These are phyloP conservation scores for Huso huso DNA, from an alignment of 2,797 vertebrate genomes.

Conservation along the genomic window DNA sequence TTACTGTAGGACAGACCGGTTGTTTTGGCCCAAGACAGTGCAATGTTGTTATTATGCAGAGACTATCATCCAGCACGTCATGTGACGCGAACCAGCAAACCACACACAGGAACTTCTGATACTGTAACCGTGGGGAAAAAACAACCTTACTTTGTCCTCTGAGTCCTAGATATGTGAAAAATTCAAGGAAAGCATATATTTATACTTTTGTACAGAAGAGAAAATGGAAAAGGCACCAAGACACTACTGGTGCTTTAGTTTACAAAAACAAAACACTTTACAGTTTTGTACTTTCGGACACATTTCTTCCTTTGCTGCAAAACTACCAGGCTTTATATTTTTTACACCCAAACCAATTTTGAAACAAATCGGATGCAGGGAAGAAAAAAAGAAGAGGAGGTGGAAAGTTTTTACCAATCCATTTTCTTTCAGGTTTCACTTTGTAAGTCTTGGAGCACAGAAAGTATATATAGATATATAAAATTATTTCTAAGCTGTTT, in stretches of 20 bases:
- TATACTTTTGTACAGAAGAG: slow-evolving; percentile 90
- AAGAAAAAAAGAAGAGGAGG: slow-evolving; percentile 16
- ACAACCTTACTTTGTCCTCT: slow-evolving; percentile 52
- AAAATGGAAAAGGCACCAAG: slow-evolving; percentile 65
- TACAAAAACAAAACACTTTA: slow-evolving; percentile 62
- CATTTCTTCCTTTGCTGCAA: slow-evolving; percentile 38
- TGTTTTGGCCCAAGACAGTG: slow-evolving; percentile 57
- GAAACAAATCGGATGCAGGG: slow-evolving; percentile 20
- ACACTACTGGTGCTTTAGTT: slow-evolving; percentile 87
- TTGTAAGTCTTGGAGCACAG: slow-evolving; percentile 51
- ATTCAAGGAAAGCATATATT: slow-evolving; percentile 76
- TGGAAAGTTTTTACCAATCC: slow-evolving; percentile 27
- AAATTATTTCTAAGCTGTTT: slow-evolving; percentile 42
- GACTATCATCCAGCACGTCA: slow-evolving; percentile 66
- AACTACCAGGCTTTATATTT: slow-evolving; percentile 16
- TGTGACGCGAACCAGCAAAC: slow-evolving; percentile 52
- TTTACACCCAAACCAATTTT: slow-evolving; percentile 16
- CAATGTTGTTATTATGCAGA: slow-evolving; percentile 73
- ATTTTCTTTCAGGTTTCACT: slow-evolving; percentile 43
- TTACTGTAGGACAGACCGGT: slow-evolving; percentile 81
- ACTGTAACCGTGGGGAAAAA: slow-evolving; percentile 55
- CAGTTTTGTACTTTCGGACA: slow-evolving; percentile 42
- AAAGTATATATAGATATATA: slow-evolving; percentile 52
- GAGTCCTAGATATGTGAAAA: slow-evolving; percentile 67
- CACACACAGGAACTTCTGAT: slow-evolving; percentile 58